These are phyloP conservation scores for Neuroscelio doddi DNA, from an alignment of 2,888 invertebrate species.

Conservation along the genomic window DNA sequence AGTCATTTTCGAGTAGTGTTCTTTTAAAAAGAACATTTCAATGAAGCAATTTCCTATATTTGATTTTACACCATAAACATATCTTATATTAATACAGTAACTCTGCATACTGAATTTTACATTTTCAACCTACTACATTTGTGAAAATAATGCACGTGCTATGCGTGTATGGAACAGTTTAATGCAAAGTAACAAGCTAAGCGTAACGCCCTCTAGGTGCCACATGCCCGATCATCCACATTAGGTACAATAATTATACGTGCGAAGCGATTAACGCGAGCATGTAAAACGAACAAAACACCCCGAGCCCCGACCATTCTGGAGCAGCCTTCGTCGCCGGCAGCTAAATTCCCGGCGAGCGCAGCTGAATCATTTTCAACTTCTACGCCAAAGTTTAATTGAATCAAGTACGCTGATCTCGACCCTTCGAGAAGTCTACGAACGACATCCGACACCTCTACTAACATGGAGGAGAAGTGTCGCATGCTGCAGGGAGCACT, in stretches of 20 bases:
- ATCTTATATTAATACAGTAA: too few relatives aligned
- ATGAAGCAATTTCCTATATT: too few relatives aligned
- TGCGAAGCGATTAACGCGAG: conserved; percentile 21
- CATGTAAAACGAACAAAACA: conserved; percentile 39
- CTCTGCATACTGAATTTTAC: too few relatives aligned
- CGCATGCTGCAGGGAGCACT: conserved; percentile 39
- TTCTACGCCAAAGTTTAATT: conserved; percentile 50
- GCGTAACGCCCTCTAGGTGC: conserved; percentile 26
- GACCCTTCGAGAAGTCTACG: conserved; percentile 34
- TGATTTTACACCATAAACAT: too few relatives aligned
- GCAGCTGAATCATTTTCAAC: conserved; percentile 47
- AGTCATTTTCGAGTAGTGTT: too few relatives aligned
- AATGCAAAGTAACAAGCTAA: conserved; percentile 18
- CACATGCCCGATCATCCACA: conserved; percentile 40
- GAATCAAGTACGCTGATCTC: conserved; percentile 48
- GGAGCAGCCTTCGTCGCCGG: conserved; percentile 32
- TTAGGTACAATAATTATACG: conserved; percentile 26
- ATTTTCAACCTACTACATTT: neutral
- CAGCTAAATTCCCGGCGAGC: conserved; percentile 40
- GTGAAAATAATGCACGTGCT: conserved; percentile 25
- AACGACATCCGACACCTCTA: conserved; percentile 38
- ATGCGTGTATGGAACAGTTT: conserved; percentile 14
- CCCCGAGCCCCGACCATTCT: conserved; percentile 19
- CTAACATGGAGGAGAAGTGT: conserved; percentile 30
- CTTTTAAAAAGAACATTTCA: too few relatives aligned